These are phyloP conservation scores for Lepidurus packardi DNA, from an alignment of 1,140 invertebrate species.

Conservation along the genomic window DNA sequence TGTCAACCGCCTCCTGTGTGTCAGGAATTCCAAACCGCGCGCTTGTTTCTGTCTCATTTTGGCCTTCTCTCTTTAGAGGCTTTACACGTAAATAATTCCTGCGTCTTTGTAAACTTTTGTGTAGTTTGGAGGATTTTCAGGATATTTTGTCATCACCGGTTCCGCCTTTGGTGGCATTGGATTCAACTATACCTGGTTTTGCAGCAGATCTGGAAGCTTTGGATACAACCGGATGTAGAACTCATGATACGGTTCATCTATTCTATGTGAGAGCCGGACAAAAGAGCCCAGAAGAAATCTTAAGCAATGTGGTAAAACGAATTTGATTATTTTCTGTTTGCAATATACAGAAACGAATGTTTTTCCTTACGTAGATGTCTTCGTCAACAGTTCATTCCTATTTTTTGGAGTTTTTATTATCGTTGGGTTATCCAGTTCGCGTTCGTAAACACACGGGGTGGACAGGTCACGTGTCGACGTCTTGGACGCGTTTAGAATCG, in stretches of 20 bases:
- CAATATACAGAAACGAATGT: constrained; percentile 1
- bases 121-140: constrained; percentile 38
- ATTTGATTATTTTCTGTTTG: constrained; percentile 12
- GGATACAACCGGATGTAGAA: constrained; percentile 73
- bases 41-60: constrained; percentile 89
- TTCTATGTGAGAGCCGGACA: constrained; percentile 90
- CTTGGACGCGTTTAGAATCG: constrained; percentile 53
- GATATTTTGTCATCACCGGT: constrained; percentile 43
- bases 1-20: constrained; percentile 73
- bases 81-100: constrained; percentile 46
- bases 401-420: constrained; percentile 72
- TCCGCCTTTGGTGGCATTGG: constrained; percentile 68
- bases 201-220: constrained; percentile 63
- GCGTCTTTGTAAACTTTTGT: constrained; percentile 23
- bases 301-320: constrained; percentile 66
- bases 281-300: constrained; percentile 65
- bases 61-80: constrained; percentile 77
- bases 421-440: constrained; percentile 79
- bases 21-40: constrained; percentile 87
- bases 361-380: constrained; percentile 42
- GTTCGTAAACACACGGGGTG: constrained; percentile 77
- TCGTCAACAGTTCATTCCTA: constrained; percentile 57
- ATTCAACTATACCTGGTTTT: constrained; percentile 65
- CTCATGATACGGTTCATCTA: constrained; percentile 86
- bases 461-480: constrained; percentile 78